These are phyloP conservation scores for Drosophila punjabiensis DNA, from an alignment of 1,140 invertebrate species.

Conservation along the genomic window DNA sequence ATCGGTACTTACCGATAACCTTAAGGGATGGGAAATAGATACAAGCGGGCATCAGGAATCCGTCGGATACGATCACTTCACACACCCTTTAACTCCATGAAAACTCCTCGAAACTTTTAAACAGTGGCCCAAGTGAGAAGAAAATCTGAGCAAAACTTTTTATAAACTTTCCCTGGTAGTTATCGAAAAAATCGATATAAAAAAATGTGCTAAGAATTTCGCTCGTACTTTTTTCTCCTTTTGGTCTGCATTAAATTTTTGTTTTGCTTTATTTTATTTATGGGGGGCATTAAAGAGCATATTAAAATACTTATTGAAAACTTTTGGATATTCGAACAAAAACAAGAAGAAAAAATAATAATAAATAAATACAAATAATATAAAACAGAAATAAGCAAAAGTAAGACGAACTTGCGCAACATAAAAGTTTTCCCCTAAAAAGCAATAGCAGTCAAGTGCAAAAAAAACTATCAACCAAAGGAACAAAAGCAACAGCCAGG, in stretches of 20 bases:
- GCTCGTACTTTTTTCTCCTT: not conserved
- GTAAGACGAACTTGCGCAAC: conserved; percentile 45
- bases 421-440: conserved; percentile 69
- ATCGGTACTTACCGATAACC: conserved; percentile 10
- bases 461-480: conserved; percentile 28
- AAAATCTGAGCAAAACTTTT: conserved; percentile 21
- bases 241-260: conserved; percentile 19
- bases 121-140: conserved; percentile 9
- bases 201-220: conserved; percentile 44
- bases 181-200: conserved; percentile 30
- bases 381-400: conserved; percentile 20
- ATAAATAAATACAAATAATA: conserved; percentile 16
- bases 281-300: conserved; percentile 60
- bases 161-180: conserved; percentile 30
- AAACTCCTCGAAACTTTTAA: conserved; percentile 19
- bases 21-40: conserved; percentile 12
- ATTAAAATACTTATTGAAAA: conserved; percentile 81
- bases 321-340: conserved; percentile 47
- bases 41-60: conserved; percentile 8
- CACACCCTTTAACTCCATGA: conserved; percentile 5
- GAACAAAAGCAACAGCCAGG: conserved; percentile 12
- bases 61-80: conserved; percentile 20
- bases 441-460: conserved; percentile 73
- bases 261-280: conserved; percentile 9
- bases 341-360: not conserved